These are phyloP conservation scores for Drosophila fuyamai DNA, from an alignment of 1,140 invertebrate species.

Conservation along the genomic window DNA sequence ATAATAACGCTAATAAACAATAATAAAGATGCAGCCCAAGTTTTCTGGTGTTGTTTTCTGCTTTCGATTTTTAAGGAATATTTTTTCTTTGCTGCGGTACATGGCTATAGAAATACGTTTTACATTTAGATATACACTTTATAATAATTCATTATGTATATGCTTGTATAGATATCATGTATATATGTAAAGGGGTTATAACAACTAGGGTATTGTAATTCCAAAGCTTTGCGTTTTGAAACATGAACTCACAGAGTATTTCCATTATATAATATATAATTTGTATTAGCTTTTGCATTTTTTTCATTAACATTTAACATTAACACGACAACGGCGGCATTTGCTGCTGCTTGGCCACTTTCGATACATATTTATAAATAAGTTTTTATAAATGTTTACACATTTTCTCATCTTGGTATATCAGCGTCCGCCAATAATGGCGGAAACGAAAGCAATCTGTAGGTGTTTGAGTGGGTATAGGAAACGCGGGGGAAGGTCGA, in stretches of 20 bases:
- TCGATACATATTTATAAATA: conserved; percentile 76
- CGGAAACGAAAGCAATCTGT: conserved; percentile 48
- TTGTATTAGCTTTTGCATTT: conserved; percentile 48
- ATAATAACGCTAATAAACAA: conserved; percentile 59
- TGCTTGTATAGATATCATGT: conserved; percentile 38
- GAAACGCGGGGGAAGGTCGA: conserved; percentile 51
- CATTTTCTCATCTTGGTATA: conserved; percentile 41
- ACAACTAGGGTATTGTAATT: conserved; percentile 75
- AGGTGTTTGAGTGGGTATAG: conserved; percentile 31
- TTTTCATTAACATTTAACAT: conserved; percentile 69
- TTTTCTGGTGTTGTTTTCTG: conserved; percentile 41
- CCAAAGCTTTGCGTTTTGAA: conserved; percentile 76
- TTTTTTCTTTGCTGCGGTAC: conserved; percentile 46
- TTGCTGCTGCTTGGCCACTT: conserved; percentile 40
- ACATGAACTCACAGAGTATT: conserved; percentile 81
- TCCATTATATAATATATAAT: conserved; percentile 79
- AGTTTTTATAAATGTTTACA: conserved; percentile 70
- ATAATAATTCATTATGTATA: conserved; percentile 36
- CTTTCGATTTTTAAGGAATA: conserved; percentile 64
- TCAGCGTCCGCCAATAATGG: conserved; percentile 37
- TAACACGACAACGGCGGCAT: conserved; percentile 57
- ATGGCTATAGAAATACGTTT: conserved; percentile 60
- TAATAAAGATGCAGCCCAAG: conserved; percentile 46
- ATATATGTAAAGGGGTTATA: conserved; percentile 59
- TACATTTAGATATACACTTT: conserved; percentile 69